Conservation (phyloP, 2,113 vertebrate genomes). For the Podarcis muralis region DNA sequence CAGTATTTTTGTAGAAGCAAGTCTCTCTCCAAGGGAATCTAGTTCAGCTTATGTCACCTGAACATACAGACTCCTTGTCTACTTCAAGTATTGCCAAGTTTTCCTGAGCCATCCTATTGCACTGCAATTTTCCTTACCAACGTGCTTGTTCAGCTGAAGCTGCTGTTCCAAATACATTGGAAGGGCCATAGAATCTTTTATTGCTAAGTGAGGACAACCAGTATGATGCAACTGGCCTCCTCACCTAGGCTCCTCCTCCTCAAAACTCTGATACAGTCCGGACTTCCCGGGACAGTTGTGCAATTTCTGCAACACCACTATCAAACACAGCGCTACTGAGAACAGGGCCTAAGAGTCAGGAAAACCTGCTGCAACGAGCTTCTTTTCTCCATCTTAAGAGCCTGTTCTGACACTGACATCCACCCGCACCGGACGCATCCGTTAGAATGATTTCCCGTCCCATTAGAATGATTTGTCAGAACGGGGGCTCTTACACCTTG, state of each 20-base stretch:
- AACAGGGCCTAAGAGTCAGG: background rate
- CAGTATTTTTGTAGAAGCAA: background rate
- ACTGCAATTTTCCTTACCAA: background rate
- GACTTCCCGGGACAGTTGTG: background rate
- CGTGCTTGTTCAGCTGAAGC: background rate
- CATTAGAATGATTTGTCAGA: background rate
- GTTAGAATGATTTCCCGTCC: background rate
- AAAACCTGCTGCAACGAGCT: too few relatives aligned
- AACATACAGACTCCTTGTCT: background rate
- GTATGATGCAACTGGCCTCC: background rate
- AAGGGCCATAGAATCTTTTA: background rate
- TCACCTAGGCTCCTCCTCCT: background rate
- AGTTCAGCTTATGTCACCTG: background rate
- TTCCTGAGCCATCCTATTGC: background rate
- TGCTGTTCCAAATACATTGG: background rate
- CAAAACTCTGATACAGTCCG: background rate
- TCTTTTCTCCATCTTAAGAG: background rate
- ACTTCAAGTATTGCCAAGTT: slow-evolving; percentile 5
- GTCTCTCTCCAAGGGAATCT: background rate
- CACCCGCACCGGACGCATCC: background rate
- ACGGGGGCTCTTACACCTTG: background rate
- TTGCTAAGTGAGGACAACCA: background rate
- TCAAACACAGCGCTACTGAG: background rate
- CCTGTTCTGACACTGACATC: background rate
- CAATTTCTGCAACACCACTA: background rate